Evolutionary conservation across 2,888 invertebrate species (phyloP).

Genomic region (Hypselothyrea guttata): DNA sequence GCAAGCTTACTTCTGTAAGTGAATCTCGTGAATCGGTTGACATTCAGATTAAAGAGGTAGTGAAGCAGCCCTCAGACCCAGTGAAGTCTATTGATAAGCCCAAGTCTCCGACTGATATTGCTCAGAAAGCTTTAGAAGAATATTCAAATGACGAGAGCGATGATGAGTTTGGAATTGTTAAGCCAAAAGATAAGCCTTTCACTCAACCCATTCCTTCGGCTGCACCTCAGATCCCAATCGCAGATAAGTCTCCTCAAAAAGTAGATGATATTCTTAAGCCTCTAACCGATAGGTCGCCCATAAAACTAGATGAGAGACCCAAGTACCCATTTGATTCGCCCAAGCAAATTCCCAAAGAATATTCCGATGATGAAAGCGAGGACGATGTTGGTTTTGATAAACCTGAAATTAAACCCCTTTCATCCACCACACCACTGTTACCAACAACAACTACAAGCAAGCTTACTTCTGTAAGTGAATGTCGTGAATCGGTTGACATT

Average conservation of each 20-base stretch:
- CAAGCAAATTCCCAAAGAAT: neutral
- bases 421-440: neutral
- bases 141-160: conserved; percentile 8
- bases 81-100: neutral
- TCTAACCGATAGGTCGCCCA: neutral
- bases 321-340: neutral
- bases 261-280: conserved; percentile 2
- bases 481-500: neutral
- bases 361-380: neutral
- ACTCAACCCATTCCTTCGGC: conserved; percentile 3
- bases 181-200: conserved; percentile 3
- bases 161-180: conserved; percentile 7
- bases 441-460: conserved; percentile 17
- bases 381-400: neutral
- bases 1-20: neutral
- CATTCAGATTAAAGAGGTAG: neutral
- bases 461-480: conserved; percentile 1
- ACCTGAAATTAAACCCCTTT: neutral
- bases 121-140: neutral
- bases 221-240: neutral
- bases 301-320: neutral
- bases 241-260: conserved; percentile 3
- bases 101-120: conserved; percentile 2
- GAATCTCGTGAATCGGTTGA: neutral
- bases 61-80: neutral